A percentile compares a stretch with the other conserved stretches of the same genome.
These are phyloP conservation scores for Polyergus mexicanus DNA, from an alignment of 1,140 invertebrate species.

Conservation along the genomic window DNA sequence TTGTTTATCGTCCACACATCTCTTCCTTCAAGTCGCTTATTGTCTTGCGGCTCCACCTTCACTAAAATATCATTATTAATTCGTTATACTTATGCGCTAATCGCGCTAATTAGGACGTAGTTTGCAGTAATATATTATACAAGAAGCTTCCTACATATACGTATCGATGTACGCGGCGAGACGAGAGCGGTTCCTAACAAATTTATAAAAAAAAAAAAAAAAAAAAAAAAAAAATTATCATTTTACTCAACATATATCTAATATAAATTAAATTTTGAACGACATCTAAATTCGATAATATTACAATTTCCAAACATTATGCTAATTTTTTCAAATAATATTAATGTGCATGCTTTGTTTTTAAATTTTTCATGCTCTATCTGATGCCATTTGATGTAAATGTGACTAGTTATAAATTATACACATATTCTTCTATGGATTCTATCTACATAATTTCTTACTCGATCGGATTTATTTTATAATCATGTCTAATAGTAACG, in stretches of 20 bases:
- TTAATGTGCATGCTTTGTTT: neutral
- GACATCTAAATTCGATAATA: conserved; percentile 1
- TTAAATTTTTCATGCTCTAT: conserved; percentile 7
- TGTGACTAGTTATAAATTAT: neutral
- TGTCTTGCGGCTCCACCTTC: conserved; percentile 57
- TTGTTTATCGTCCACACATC: neutral
- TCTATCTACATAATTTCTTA: neutral
- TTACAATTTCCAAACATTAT: neutral
- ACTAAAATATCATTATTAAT: conserved; percentile 52
- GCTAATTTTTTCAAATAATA: conserved; percentile 7
- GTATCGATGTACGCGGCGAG: neutral
- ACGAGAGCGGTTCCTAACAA: conserved; percentile 7
- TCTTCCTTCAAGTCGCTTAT: conserved; percentile 34
- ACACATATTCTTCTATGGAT: neutral
- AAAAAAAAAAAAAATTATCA: too few species aligned
- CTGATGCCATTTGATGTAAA: neutral
- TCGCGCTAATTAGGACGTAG: conserved; percentile 51
- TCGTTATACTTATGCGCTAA: conserved; percentile 41
- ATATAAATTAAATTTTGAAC: conserved; percentile 1
- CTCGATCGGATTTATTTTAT: neutral
- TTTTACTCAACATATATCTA: neutral
- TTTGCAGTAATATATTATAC: conserved; percentile 47
- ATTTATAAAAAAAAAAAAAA: neutral
- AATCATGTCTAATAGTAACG: neutral
- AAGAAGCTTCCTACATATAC: conserved; percentile 36